Percentiles rank a stretch among this genome's conserved stretches.
These are phyloP conservation scores for Drosophila kurseongensis DNA, from an alignment of 1,140 invertebrate genomes.

Conservation along the genomic window DNA sequence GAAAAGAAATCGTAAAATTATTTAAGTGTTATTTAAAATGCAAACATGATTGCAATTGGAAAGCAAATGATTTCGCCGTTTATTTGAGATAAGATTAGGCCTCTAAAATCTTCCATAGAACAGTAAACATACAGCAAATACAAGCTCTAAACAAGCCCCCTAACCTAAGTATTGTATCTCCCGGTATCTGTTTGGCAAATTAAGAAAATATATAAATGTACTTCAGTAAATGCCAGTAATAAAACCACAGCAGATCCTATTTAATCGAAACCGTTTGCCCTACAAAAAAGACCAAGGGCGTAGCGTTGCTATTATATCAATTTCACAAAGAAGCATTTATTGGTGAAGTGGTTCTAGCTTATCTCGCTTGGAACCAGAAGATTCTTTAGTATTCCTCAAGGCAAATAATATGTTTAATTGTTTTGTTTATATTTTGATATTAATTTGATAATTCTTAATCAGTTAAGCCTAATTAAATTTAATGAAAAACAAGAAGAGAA, in stretches of 20 bases:
- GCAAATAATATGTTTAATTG: neutral
- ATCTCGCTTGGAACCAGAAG: constrained; percentile 13
- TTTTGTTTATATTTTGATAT: neutral
- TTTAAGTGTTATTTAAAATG: neutral
- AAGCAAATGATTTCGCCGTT: constrained; percentile 4
- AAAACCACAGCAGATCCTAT: constrained; percentile 3
- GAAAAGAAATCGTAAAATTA: neutral
- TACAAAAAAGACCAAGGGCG: constrained; percentile 34
- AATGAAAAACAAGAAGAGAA: too few relatives aligned
- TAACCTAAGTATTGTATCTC: neutral
- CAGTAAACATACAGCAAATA: constrained; percentile 5
- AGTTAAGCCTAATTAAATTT: too few relatives aligned
- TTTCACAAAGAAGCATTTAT: constrained; percentile 26
- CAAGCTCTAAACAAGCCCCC: constrained; percentile 20
- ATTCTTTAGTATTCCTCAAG: constrained; percentile 11
- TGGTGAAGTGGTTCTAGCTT: constrained; percentile 30
- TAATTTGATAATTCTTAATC: neutral
- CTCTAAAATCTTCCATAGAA: constrained; percentile 26
- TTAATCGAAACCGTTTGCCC: constrained; percentile 29
- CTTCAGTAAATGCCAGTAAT: constrained; percentile 1
- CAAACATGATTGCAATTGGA: neutral
- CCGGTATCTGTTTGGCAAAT: constrained; percentile 25
- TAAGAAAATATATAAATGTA: constrained; percentile 19
- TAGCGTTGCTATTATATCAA: constrained; percentile 23
- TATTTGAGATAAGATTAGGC: constrained; percentile 11